A percentile compares a stretch with the other conserved stretches of the same genome.
phyloP scores from a whole-genome alignment of 2,888 invertebrate species.

The Agrypnus murinus region DNA sequence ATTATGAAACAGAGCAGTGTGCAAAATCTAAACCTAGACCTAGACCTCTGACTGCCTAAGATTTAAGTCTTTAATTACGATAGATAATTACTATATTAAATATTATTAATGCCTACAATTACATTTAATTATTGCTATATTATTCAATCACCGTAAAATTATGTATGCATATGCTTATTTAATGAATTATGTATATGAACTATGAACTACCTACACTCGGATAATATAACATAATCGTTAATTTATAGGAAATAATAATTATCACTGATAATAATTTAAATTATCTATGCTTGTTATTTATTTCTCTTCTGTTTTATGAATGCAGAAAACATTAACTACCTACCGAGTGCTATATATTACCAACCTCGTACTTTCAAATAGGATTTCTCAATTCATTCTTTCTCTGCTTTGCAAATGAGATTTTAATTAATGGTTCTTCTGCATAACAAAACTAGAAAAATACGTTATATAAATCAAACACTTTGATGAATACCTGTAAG shows the following conservation, averaged over 20 bases:
- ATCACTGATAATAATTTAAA: neutral
- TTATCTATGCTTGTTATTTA: neutral
- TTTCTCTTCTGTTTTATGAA: neutral
- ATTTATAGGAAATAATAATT: neutral
- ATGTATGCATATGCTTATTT: slow-evolving; percentile 16
- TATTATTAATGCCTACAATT: slow-evolving; percentile 4
- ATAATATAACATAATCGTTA: slow-evolving; percentile 22
- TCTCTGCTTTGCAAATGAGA: too few species aligned
- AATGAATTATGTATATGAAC: slow-evolving; percentile 34
- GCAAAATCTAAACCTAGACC: too few species aligned
- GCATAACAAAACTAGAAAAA: too few species aligned
- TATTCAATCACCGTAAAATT: slow-evolving; percentile 36
- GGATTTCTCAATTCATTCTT: too few species aligned
- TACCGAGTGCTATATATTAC: neutral
- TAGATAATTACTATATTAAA: too few species aligned
- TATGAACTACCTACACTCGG: slow-evolving; percentile 27
- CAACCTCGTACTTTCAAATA: too few species aligned
- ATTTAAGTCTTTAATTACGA: too few species aligned
- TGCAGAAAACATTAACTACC: neutral
- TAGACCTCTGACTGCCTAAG: too few species aligned
- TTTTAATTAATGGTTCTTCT: too few species aligned
- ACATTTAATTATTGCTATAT: slow-evolving; percentile 27
- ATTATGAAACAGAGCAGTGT: too few species aligned
- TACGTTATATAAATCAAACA: too few species aligned
- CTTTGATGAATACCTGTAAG: too few species aligned